A percentile compares a stretch with the other conserved stretches of the same genome.
Conservation (phyloP, 2,888 invertebrate genomes). For the Aricia artaxerxes region DNA sequence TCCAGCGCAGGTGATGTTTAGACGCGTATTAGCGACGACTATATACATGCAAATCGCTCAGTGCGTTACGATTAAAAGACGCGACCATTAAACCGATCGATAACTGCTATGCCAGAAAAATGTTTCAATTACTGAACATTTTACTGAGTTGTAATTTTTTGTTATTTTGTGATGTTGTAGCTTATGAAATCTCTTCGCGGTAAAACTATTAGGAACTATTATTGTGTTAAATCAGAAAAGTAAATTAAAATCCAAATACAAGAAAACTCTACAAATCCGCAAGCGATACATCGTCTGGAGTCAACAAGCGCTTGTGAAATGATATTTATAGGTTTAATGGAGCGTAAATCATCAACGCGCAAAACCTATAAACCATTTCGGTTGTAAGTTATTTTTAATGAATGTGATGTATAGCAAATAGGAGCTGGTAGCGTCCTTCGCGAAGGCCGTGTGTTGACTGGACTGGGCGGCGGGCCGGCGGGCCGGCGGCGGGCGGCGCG, state of each 20-base stretch:
- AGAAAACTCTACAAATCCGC: not conserved
- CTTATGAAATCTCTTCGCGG: not conserved
- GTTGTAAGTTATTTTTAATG: conserved; percentile 11
- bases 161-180: not conserved
- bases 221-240: not conserved
- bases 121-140: not conserved
- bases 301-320: not conserved
- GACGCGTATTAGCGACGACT: conserved; percentile 59
- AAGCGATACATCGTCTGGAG: not conserved
- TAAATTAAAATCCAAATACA: not conserved
- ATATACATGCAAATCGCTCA: conserved; percentile 65
- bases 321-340: not conserved
- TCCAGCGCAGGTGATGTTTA: conserved; percentile 64
- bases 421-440: conserved; percentile 55
- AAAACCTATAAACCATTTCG: not conserved
- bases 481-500: conserved; percentile 58
- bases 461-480: conserved; percentile 55
- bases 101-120: conserved; percentile 13
- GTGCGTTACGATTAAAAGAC: conserved; percentile 33
- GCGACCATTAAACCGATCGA: conserved; percentile 4
- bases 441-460: conserved; percentile 62
- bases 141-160: not conserved
- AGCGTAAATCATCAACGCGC: not conserved
- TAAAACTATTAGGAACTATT: no score
- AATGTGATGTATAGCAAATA: conserved; percentile 5